Conservation (phyloP, 1,140 invertebrate genomes). For the Apolygus lucorum region DNA sequence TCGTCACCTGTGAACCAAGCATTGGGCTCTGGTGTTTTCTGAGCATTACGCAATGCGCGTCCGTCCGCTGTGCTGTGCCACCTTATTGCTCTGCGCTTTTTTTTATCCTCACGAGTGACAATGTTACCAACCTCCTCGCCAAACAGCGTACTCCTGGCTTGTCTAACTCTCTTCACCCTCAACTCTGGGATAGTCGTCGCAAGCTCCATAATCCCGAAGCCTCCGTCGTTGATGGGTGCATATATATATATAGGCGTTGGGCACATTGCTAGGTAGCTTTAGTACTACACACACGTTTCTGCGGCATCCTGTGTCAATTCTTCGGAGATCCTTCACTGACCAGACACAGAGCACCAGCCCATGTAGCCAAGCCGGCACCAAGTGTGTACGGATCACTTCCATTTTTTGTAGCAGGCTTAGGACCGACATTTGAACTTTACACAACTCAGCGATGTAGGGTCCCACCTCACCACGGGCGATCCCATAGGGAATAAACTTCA, state of each 20-base stretch:
- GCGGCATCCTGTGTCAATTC: background rate
- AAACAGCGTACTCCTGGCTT: no score
- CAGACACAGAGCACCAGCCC: background rate
- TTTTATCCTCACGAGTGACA: no score
- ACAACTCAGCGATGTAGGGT: no score
- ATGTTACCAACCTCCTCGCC: no score
- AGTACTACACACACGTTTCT: background rate
- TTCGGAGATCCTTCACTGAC: background rate
- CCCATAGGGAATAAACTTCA: no score
- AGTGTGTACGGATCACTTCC: background rate
- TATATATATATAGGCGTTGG: conserved; percentile 1
- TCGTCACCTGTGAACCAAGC: background rate
- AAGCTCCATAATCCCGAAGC: background rate
- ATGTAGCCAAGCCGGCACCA: background rate
- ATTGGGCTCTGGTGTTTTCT: no score
- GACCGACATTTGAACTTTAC: no score
- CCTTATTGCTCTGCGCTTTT: background rate
- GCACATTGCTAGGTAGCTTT: background rate
- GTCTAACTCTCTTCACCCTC: background rate
- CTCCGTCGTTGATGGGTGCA: background rate
- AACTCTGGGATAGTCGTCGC: background rate
- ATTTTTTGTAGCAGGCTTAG: no score
- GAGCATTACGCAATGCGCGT: background rate
- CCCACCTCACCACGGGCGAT: no score
- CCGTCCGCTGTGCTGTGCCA: background rate